Conservation (phyloP, 2,113 vertebrate species). For the Chaenogobius annularis region DNA sequence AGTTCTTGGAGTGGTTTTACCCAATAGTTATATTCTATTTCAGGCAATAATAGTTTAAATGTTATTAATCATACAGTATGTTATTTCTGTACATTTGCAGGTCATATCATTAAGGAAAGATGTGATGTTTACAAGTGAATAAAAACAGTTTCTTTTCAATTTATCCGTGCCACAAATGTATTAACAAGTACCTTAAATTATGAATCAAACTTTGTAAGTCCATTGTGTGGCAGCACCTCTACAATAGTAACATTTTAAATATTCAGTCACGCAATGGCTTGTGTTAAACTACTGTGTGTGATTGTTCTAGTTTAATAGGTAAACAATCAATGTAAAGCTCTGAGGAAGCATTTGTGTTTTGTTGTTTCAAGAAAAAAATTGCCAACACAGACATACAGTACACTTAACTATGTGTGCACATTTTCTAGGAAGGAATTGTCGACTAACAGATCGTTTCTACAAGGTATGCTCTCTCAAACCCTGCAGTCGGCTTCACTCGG, state of each 20-base stretch:
- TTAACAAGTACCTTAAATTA: slow-evolving; percentile 41
- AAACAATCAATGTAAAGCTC: slow-evolving; percentile 58
- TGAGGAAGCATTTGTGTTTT: slow-evolving; percentile 81
- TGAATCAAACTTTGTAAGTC: slow-evolving; percentile 23
- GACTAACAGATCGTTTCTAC: slow-evolving; percentile 3
- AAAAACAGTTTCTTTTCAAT: neutral
- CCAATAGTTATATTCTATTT: slow-evolving; percentile 36
- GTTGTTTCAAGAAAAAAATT: slow-evolving; percentile 68
- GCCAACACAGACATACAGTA: slow-evolving; percentile 62
- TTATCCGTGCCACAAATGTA: slow-evolving; percentile 28
- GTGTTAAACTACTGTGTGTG: neutral
- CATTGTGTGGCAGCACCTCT: slow-evolving; percentile 51
- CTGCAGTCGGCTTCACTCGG: slow-evolving; percentile 69
- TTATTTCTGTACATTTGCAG: slow-evolving; percentile 41
- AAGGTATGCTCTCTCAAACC: slow-evolving; percentile 5
- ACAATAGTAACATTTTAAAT: slow-evolving; percentile 13
- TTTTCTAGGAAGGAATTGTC: slow-evolving; percentile 8
- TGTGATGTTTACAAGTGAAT: slow-evolving; percentile 33
- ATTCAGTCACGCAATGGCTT: slow-evolving; percentile 20
- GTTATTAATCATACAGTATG: slow-evolving; percentile 1
- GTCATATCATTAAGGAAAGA: slow-evolving; percentile 25
- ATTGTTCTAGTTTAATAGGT: slow-evolving; percentile 46
- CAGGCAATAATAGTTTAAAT: slow-evolving; percentile 31
- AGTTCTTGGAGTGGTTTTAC: slow-evolving; percentile 65
- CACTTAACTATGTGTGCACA: slow-evolving; percentile 25